These are phyloP conservation scores for Dasysyrphus tricinctus DNA, from an alignment of 2,888 invertebrate genomes.

Conservation along the genomic window DNA sequence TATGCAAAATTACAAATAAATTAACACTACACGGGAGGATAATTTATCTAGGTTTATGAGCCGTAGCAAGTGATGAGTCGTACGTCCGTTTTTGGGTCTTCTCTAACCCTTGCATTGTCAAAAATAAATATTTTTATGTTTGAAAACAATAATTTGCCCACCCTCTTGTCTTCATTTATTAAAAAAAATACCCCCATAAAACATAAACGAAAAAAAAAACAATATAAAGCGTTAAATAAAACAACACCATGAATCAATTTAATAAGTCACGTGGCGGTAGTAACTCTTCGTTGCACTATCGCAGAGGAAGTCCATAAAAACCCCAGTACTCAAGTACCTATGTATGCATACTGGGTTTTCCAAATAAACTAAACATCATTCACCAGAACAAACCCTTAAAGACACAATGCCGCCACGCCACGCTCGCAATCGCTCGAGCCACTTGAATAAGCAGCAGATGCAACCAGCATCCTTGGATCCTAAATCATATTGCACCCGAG, in stretches of 20 bases:
- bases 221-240: slow-evolving; percentile 63
- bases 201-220: slow-evolving; percentile 18
- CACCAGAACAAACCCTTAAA: slow-evolving; percentile 51
- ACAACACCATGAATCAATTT: slow-evolving; percentile 67
- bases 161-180: slow-evolving; percentile 7
- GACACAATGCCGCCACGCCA: slow-evolving; percentile 28
- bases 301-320: slow-evolving; percentile 60
- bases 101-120: slow-evolving; percentile 47
- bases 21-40: slow-evolving; percentile 57
- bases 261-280: slow-evolving; percentile 67
- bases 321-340: slow-evolving; percentile 37
- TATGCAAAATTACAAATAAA: slow-evolving; percentile 55
- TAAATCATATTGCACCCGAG: slow-evolving; percentile 72
- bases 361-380: not conserved
- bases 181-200: slow-evolving; percentile 30
- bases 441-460: slow-evolving; percentile 72
- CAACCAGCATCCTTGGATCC: slow-evolving; percentile 67
- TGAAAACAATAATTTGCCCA: slow-evolving; percentile 28
- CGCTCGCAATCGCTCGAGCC: slow-evolving; percentile 22
- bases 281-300: slow-evolving; percentile 48
- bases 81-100: slow-evolving; percentile 79
- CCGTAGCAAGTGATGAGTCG: slow-evolving; percentile 83
- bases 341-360: not conserved
- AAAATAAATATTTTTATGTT: not conserved
- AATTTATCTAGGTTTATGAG: slow-evolving; percentile 81